A percentile compares a stretch with the other conserved stretches of the same genome.
These are phyloP conservation scores for Phenganax stokvisi DNA, from an alignment of 92 coral and sea anemone species.

Conservation along the genomic window DNA sequence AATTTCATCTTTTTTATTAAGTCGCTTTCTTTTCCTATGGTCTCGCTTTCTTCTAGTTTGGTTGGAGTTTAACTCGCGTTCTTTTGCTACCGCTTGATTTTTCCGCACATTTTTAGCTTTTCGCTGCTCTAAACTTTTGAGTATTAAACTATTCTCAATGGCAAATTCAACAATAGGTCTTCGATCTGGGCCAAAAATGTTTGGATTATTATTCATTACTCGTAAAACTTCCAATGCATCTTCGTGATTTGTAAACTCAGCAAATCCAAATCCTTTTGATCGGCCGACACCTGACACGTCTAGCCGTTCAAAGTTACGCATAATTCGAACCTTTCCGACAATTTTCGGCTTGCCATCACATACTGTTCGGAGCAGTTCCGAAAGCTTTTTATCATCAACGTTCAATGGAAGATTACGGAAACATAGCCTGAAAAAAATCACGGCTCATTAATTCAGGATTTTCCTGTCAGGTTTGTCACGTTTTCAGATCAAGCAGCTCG, in stretches of 20 bases:
- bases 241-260: constrained; percentile 70
- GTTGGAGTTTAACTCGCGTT: constrained; percentile 32
- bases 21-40: constrained; percentile 38
- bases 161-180: constrained; percentile 95
- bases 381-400: constrained; percentile 56
- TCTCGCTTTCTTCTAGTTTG: constrained; percentile 12
- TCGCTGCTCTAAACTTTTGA: constrained; percentile 75
- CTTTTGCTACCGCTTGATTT: constrained; percentile 24
- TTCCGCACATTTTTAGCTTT: constrained; percentile 45
- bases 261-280: constrained; percentile 83
- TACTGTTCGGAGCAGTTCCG: constrained; percentile 59
- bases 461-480: too few species aligned
- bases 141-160: constrained; percentile 74
- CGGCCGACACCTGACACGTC: constrained; percentile 77
- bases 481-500: too few species aligned
- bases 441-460: background rate
- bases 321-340: constrained; percentile 58
- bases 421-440: constrained; percentile 58
- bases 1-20: constrained; percentile 38
- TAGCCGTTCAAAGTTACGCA: constrained; percentile 79
- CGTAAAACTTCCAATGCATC: constrained; percentile 79
- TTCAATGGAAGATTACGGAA: constrained; percentile 80
- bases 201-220: constrained; percentile 84
- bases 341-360: constrained; percentile 45
- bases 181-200: constrained; percentile 74